Conservation (phyloP, 2,888 invertebrate species). For the Cephus runcator region DNA sequence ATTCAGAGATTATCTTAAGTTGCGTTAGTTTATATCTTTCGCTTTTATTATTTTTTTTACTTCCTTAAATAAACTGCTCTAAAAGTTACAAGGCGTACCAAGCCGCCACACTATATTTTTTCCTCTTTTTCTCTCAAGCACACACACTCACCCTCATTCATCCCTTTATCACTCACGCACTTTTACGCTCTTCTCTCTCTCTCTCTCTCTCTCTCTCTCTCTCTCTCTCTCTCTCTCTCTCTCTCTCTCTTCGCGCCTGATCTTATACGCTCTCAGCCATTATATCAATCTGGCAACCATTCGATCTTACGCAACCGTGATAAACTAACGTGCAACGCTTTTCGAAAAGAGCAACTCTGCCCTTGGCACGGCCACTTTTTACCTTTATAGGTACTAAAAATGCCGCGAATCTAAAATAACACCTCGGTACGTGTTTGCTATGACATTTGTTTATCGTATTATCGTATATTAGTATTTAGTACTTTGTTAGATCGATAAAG, state of each 20-base stretch:
- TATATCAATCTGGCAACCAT: no score
- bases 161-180: conserved; percentile 24
- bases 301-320: no score
- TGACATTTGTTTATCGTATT: conserved; percentile 18
- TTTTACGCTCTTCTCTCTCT: conserved; percentile 24
- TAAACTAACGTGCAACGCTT: no score
- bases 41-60: conserved; percentile 18
- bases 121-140: conserved; percentile 23
- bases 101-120: conserved; percentile 21
- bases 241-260: conserved; percentile 26
- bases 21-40: conserved; percentile 20
- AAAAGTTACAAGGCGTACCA: conserved; percentile 44
- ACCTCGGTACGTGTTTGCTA: conserved; percentile 28
- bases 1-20: conserved; percentile 30
- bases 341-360: no score
- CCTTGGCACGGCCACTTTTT: no score
- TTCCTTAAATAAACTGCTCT: conserved; percentile 21
- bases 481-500: conserved; percentile 43
- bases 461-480: conserved; percentile 32
- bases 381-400: conserved; percentile 17
- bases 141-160: conserved; percentile 24
- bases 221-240: conserved; percentile 34
- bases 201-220: conserved; percentile 22
- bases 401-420: conserved; percentile 34
- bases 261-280: no score